Conservation (phyloP, 2,797 vertebrate species). For the Enteromius anoplus region DNA sequence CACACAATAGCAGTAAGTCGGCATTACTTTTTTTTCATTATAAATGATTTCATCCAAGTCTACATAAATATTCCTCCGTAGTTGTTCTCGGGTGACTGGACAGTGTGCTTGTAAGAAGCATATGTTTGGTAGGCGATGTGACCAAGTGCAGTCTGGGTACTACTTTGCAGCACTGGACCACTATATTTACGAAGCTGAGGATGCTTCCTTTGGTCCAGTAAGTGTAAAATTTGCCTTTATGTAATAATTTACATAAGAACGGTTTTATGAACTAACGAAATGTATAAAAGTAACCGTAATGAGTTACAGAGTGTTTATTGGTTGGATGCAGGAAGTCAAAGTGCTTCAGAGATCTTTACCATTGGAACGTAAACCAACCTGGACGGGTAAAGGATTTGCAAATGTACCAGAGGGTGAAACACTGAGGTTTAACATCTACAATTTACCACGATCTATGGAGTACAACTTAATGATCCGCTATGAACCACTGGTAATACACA, state of each 20-base stretch:
- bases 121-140: constrained; percentile 90
- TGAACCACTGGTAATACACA: constrained; percentile 87
- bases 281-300: background rate
- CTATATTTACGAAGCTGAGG: constrained; percentile 95
- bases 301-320: background rate
- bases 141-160: constrained; percentile 89
- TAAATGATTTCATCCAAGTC: background rate
- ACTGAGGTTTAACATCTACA: constrained; percentile 87
- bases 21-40: background rate
- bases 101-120: constrained; percentile 90
- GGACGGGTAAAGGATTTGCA: constrained; percentile 94
- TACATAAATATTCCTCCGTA: constrained; percentile 58
- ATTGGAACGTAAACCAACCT: constrained; percentile 86
- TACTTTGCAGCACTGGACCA: constrained; percentile 92
- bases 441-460: constrained; percentile 93
- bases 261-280: background rate
- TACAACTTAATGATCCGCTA: constrained; percentile 94
- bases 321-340: constrained; percentile 80
- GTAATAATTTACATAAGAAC: background rate
- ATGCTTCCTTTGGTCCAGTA: constrained; percentile 86
- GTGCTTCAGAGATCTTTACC: constrained; percentile 83
- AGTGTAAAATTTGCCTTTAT: constrained; percentile 65
- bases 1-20: background rate
- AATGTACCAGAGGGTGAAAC: constrained; percentile 88
- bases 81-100: constrained; percentile 86